Evolutionary conservation across 2,797 vertebrate species (phyloP).

Genomic region (Craterocephalus amniculus): DNA sequence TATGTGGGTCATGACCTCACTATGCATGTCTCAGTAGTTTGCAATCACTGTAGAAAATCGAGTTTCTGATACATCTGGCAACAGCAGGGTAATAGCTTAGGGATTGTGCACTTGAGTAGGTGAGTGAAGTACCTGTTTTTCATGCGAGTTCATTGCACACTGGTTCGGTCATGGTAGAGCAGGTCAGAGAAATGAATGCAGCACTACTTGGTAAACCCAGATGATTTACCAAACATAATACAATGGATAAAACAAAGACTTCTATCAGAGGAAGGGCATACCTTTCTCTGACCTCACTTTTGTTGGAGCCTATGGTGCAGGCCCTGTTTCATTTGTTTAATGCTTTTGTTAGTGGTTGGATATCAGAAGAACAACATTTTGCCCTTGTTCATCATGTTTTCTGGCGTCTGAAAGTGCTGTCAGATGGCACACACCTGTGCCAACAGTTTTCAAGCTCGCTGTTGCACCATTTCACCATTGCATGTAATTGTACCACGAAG

Average conservation of each 20-base stretch:
- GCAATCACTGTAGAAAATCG: slow-evolving; percentile 49
- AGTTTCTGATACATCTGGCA: slow-evolving; percentile 55
- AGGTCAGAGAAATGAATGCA: slow-evolving; percentile 22
- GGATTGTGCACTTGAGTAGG: slow-evolving; percentile 38
- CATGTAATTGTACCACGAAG: not conserved
- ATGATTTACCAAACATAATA: slow-evolving; percentile 25
- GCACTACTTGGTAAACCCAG: slow-evolving; percentile 17
- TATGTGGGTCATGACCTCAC: slow-evolving; percentile 6
- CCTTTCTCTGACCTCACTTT: slow-evolving; percentile 29
- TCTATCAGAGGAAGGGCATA: slow-evolving; percentile 3
- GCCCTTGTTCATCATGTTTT: slow-evolving; percentile 1
- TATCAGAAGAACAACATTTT: slow-evolving; percentile 7
- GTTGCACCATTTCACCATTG: slow-evolving; percentile 20
- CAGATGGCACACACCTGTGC: slow-evolving; percentile 30
- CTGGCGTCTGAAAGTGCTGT: slow-evolving; percentile 21
- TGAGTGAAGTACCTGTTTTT: slow-evolving; percentile 30
- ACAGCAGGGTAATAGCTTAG: slow-evolving; percentile 14
- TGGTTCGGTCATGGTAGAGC: slow-evolving; percentile 26
- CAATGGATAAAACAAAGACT: slow-evolving; percentile 15
- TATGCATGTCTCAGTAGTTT: slow-evolving; percentile 35
- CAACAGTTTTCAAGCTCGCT: slow-evolving; percentile 17
- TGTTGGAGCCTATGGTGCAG: not conserved
- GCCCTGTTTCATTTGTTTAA: slow-evolving; percentile 20
- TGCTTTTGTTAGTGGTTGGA: slow-evolving; percentile 1
- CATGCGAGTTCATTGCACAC: slow-evolving; percentile 10